Conservation (phyloP, 1,140 invertebrate genomes). For the Drosophila dunni region DNA sequence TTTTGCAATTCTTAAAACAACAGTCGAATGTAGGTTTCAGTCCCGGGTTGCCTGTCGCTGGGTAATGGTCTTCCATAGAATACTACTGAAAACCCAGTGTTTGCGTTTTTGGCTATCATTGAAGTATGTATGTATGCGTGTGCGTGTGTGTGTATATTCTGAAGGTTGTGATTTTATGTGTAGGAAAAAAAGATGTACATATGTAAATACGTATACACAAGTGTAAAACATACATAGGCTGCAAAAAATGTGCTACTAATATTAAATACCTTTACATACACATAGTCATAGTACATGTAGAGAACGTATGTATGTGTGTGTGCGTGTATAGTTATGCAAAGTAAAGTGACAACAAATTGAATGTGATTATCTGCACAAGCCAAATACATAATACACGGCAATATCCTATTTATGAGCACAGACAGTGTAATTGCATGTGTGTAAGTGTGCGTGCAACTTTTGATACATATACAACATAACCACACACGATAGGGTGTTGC, state of each 20-base stretch:
- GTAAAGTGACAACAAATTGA: slow-evolving; percentile 18
- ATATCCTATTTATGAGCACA: slow-evolving; percentile 1
- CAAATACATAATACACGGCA: background rate
- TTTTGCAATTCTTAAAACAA: slow-evolving; percentile 40
- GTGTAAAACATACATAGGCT: slow-evolving; percentile 5
- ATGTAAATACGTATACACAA: slow-evolving; percentile 10
- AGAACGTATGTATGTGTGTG: background rate
- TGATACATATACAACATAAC: background rate
- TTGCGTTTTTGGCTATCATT: slow-evolving; percentile 41
- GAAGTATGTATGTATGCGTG: slow-evolving; percentile 38
- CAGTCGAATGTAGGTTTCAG: slow-evolving; percentile 49
- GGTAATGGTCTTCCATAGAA: slow-evolving; percentile 56
- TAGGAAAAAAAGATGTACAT: slow-evolving; percentile 21
- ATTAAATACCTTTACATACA: slow-evolving; percentile 1
- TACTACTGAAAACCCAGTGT: slow-evolving; percentile 38
- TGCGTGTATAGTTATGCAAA: slow-evolving; percentile 24
- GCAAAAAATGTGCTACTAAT: slow-evolving; percentile 5
- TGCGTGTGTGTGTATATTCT: slow-evolving; percentile 13
- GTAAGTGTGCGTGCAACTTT: background rate
- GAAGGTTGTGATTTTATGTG: slow-evolving; percentile 43
- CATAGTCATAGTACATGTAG: background rate
- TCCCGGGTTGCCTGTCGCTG: slow-evolving; percentile 63
- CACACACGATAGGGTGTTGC: background rate
- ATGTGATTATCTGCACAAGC: slow-evolving; percentile 1
- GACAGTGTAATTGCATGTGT: slow-evolving; percentile 4